Conservation (phyloP, 2,888 invertebrate genomes). For the Pharmacophagus antenor region DNA sequence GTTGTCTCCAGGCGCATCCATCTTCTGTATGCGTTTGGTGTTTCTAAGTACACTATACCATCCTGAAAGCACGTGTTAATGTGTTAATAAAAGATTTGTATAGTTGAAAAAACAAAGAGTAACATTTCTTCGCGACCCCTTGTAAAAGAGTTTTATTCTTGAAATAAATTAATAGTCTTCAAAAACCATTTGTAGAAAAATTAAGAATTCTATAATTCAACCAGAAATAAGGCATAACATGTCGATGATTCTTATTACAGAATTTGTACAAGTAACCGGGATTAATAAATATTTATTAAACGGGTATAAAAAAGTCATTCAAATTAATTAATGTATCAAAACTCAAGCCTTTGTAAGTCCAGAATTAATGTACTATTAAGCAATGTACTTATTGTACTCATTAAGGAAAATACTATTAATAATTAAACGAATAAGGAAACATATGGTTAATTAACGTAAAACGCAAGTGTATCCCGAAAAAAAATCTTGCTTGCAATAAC, state of each 20-base stretch:
- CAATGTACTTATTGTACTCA: background rate
- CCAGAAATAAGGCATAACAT: no score
- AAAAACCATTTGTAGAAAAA: no score
- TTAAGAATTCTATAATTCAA: no score
- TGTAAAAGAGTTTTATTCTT: no score
- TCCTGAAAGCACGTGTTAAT: slow-evolving; percentile 22
- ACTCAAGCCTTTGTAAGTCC: background rate
- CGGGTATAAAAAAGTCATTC: background rate
- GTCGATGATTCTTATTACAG: no score
- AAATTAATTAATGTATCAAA: background rate
- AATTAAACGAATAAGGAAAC: slow-evolving; percentile 3
- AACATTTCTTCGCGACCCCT: no score
- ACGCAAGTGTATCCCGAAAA: background rate
- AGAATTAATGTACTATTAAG: background rate
- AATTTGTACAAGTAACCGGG: no score
- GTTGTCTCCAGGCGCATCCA: slow-evolving; percentile 29
- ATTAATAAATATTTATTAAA: no score
- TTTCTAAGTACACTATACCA: slow-evolving; percentile 32
- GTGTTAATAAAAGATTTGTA: no score
- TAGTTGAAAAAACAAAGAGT: no score
- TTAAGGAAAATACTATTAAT: slow-evolving; percentile 15
- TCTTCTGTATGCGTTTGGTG: slow-evolving; percentile 33
- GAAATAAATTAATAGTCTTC: no score
- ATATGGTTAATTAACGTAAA: slow-evolving; percentile 7
- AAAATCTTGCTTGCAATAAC: background rate